phyloP scores from a whole-genome alignment of 2,113 vertebrate genomes.

The Engystomops pustulosus region DNA sequence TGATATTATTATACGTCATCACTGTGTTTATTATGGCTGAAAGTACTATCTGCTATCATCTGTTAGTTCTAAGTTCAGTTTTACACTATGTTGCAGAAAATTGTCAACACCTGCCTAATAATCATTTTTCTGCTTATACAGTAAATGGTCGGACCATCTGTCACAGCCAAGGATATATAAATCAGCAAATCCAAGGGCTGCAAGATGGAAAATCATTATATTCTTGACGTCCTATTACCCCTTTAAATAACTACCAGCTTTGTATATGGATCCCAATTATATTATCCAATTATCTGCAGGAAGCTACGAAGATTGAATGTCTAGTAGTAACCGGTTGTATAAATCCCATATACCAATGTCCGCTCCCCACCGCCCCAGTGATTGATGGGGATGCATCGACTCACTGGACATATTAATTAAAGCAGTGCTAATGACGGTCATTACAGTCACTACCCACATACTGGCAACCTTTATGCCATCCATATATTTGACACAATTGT shows the following conservation, averaged over 20 bases:
- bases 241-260: conserved; percentile 6
- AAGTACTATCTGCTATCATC: neutral
- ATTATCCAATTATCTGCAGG: conserved; percentile 14
- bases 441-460: no score
- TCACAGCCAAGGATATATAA: neutral
- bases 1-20: neutral
- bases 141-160: neutral
- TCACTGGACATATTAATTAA: conserved; percentile 1
- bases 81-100: neutral
- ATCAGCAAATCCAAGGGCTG: conserved; percentile 23
- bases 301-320: neutral
- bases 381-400: neutral
- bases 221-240: neutral
- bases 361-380: neutral
- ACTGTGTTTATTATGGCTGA: neutral
- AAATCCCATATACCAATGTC: neutral
- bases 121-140: neutral
- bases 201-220: conserved; percentile 28
- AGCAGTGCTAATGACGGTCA: neutral
- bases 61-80: neutral
- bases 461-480: no score
- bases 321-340: neutral
- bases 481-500: no score
- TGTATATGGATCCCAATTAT: neutral
- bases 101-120: neutral